Conservation (phyloP, 2,888 invertebrate genomes). For the Agrochola lota region DNA sequence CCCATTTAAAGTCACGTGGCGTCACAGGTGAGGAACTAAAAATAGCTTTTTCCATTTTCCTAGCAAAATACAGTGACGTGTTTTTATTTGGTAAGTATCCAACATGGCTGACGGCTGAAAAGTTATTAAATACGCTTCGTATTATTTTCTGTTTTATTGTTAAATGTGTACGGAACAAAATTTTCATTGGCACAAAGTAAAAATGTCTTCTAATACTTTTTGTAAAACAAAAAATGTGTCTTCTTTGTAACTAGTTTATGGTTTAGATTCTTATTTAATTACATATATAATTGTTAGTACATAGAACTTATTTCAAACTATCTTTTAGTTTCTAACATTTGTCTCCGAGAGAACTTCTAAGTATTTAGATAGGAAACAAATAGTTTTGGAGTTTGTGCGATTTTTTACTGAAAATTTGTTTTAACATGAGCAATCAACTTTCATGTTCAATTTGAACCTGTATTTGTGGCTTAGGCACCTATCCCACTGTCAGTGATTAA, state of each 20-base stretch:
- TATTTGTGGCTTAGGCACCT: background rate
- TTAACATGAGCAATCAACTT: background rate
- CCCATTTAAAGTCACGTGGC: background rate
- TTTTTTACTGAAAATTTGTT: slow-evolving; percentile 30
- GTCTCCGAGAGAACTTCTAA: slow-evolving; percentile 63
- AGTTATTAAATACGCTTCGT: background rate
- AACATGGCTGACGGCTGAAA: slow-evolving; percentile 11
- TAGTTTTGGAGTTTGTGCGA: slow-evolving; percentile 52
- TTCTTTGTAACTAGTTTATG: slow-evolving; percentile 48
- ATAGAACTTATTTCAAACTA: slow-evolving; percentile 39
- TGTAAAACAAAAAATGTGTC: slow-evolving; percentile 53
- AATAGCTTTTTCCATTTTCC: background rate
- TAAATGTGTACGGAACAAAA: background rate
- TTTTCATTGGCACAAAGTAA: slow-evolving; percentile 57
- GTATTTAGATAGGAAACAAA: slow-evolving; percentile 67
- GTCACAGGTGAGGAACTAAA: background rate
- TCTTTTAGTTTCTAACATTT: slow-evolving; percentile 43
- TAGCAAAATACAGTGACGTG: background rate
- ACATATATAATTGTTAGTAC: slow-evolving; percentile 40
- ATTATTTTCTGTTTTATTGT: background rate
- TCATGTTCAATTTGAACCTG: background rate
- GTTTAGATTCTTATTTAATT: slow-evolving; percentile 38
- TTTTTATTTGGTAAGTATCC: slow-evolving; percentile 3
- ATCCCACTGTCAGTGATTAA: rapidly evolving
- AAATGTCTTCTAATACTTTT: slow-evolving; percentile 54